These are phyloP conservation scores for Syngnathus acus DNA, from an alignment of 2,797 vertebrate species.

Conservation along the genomic window DNA sequence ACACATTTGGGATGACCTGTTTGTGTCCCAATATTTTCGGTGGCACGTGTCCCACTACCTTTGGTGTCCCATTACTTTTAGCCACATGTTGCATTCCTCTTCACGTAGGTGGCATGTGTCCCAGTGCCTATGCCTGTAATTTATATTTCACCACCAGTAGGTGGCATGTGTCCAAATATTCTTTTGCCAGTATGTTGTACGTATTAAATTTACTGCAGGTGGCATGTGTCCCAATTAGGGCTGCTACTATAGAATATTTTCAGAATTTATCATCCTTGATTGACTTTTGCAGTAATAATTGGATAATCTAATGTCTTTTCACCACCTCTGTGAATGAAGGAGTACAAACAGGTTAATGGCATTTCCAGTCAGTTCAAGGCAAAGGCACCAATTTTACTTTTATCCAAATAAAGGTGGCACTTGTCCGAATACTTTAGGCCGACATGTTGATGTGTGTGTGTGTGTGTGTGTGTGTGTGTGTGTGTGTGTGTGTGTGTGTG, in stretches of 20 bases:
- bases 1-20: background rate
- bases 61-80: background rate
- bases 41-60: background rate
- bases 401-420: background rate
- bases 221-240: too few species aligned
- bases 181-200: background rate
- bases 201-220: too few species aligned
- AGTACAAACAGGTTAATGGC: background rate
- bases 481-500: conserved; percentile 25
- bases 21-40: background rate
- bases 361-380: background rate
- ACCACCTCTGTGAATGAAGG: background rate
- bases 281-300: too few species aligned
- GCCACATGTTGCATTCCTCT: background rate
- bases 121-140: too few species aligned
- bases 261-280: too few species aligned
- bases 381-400: background rate
- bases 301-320: too few species aligned
- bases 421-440: background rate
- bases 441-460: conserved; percentile 12
- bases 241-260: too few species aligned
- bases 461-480: conserved; percentile 23
- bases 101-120: too few species aligned
- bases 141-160: background rate
- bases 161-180: background rate